Percentiles rank a stretch among this genome's conserved stretches.
Conservation (phyloP, 1,140 invertebrate genomes). For the Pachyrhynchus sulphureomaculatus region DNA sequence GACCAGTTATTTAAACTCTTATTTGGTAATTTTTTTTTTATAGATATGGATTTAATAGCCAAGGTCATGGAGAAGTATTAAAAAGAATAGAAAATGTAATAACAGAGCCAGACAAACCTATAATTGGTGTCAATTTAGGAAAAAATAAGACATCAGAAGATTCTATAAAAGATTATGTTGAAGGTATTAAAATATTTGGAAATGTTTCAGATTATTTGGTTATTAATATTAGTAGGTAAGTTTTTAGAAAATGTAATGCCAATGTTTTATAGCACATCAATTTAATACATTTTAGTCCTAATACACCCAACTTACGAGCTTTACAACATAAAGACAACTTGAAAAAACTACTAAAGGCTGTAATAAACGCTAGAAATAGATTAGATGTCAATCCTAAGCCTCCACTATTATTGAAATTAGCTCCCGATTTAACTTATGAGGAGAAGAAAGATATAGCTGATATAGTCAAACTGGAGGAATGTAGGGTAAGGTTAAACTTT, state of each 20-base stretch:
- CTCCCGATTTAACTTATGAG: constrained; percentile 81
- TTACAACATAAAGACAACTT: constrained; percentile 82
- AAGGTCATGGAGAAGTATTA: constrained; percentile 78
- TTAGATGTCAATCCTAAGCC: constrained; percentile 56
- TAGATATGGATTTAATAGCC: constrained; percentile 93
- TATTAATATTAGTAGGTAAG: constrained; percentile 80
- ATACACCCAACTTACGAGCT: constrained; percentile 87
- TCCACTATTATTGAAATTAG: constrained; percentile 87
- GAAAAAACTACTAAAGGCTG: constrained; percentile 65
- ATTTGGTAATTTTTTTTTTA: too few relatives aligned
- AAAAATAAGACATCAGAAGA: constrained; percentile 87
- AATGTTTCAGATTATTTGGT: constrained; percentile 84
- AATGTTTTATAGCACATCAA: too few relatives aligned
- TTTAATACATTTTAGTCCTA: constrained; percentile 82
- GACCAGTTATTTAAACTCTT: too few relatives aligned
- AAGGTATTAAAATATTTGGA: constrained; percentile 75
- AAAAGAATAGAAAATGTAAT: constrained; percentile 62
- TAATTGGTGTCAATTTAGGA: constrained; percentile 89
- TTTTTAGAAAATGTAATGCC: background rate
- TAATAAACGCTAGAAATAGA: constrained; percentile 67
- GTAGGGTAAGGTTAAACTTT: constrained; percentile 40
- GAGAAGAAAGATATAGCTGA: constrained; percentile 83
- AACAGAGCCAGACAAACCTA: constrained; percentile 44
- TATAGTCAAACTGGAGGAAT: constrained; percentile 62
- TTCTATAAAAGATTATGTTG: constrained; percentile 77